Evolutionary conservation across 2,888 invertebrate species (phyloP).

Genomic region (Eupithecia abbreviata): DNA sequence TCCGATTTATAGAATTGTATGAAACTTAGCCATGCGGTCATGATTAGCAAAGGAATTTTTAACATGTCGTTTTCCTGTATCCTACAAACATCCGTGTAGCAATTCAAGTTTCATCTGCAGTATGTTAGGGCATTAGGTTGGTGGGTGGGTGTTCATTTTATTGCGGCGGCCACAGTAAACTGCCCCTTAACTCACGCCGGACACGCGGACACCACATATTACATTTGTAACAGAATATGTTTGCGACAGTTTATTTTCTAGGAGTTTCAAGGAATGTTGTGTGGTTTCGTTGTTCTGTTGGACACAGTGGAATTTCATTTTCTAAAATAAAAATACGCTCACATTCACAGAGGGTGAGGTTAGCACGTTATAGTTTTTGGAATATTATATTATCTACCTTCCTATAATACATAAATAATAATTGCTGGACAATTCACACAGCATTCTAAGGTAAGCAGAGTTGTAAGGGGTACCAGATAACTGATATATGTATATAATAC

Average conservation of each 20-base stretch:
- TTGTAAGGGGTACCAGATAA: too few species aligned
- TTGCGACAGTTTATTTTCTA: slow-evolving; percentile 38
- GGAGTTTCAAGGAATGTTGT: slow-evolving; percentile 34
- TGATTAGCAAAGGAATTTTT: neutral
- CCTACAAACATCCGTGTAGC: slow-evolving; percentile 30
- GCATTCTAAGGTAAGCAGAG: too few species aligned
- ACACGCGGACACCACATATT: slow-evolving; percentile 45
- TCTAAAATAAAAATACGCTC: neutral
- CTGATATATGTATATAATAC: too few species aligned
- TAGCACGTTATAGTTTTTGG: neutral
- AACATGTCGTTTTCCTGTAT: neutral
- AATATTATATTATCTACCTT: neutral
- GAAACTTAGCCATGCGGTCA: neutral
- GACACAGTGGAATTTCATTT: slow-evolving; percentile 18
- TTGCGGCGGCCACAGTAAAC: slow-evolving; percentile 57
- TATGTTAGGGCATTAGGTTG: slow-evolving; percentile 56
- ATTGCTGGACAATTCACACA: too few species aligned
- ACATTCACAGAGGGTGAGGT: neutral
- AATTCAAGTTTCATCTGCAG: slow-evolving; percentile 44
- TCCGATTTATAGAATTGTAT: neutral
- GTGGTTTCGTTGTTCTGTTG: slow-evolving; percentile 26
- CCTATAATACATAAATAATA: neutral
- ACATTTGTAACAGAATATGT: slow-evolving; percentile 47
- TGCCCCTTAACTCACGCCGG: slow-evolving; percentile 55
- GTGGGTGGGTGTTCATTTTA: slow-evolving; percentile 60